Conservation (phyloP, 30 jellyfish, hydroid and myxozoan species). For the Nemopilema nomurai region DNA sequence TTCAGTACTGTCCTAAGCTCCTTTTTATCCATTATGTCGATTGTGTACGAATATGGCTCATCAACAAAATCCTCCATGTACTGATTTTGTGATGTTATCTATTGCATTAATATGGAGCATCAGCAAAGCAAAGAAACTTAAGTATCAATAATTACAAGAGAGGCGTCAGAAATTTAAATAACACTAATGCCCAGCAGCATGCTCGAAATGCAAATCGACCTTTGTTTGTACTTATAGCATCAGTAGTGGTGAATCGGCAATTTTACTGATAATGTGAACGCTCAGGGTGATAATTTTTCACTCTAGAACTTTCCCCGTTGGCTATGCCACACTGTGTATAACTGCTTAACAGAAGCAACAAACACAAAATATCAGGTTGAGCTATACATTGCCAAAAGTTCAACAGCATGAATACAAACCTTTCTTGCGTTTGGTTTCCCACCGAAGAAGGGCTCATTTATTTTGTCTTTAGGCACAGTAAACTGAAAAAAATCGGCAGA, state of each 20-base stretch:
- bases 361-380: too few relatives aligned
- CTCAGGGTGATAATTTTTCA: too few relatives aligned
- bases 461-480: constrained; percentile 69
- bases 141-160: background rate
- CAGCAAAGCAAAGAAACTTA: too few relatives aligned
- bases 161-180: background rate
- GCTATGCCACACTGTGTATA: too few relatives aligned
- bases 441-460: constrained; percentile 69
- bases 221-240: too few relatives aligned
- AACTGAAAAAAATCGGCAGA: constrained; percentile 77
- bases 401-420: constrained; percentile 25
- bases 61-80: constrained; percentile 91
- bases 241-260: too few relatives aligned
- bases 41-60: constrained; percentile 84
- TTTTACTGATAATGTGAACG: too few relatives aligned
- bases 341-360: too few relatives aligned
- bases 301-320: too few relatives aligned
- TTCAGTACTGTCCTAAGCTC: constrained; percentile 41
- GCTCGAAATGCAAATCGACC: too few relatives aligned
- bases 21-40: constrained; percentile 50
- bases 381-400: too few relatives aligned
- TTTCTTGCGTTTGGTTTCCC: constrained; percentile 82
- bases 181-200: background rate
- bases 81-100: constrained; percentile 91
- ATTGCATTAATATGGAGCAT: too few relatives aligned